phyloP scores from a whole-genome alignment of 2,888 invertebrate species.

The Apamea monoglypha region DNA sequence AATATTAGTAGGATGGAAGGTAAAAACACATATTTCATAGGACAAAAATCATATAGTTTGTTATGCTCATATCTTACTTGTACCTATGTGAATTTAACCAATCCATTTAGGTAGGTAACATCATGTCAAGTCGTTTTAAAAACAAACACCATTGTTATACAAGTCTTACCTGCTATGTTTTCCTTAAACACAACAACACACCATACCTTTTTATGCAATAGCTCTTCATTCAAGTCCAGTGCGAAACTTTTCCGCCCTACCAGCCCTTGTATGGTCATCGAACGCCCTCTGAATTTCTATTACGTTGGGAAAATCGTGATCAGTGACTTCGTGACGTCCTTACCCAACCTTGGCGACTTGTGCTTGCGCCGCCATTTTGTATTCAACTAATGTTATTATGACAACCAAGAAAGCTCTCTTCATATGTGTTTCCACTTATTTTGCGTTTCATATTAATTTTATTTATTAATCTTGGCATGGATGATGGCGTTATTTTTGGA shows the following conservation, averaged over 20 bases:
- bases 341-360: constrained; percentile 78
- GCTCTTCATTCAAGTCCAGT: constrained; percentile 66
- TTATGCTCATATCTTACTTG: neutral
- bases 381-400: constrained; percentile 73
- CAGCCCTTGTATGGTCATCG: constrained; percentile 53
- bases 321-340: constrained; percentile 76
- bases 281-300: constrained; percentile 65
- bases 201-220: constrained; percentile 18
- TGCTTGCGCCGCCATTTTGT: constrained; percentile 61
- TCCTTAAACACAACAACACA: neutral
- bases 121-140: constrained; percentile 5
- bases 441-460: constrained; percentile 61
- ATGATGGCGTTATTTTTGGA: constrained; percentile 55
- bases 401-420: constrained; percentile 75
- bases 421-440: constrained; percentile 54
- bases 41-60: neutral
- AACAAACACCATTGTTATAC: constrained; percentile 47
- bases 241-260: constrained; percentile 58
- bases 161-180: constrained; percentile 29
- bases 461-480: constrained; percentile 66
- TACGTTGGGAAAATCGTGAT: constrained; percentile 70
- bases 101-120: neutral
- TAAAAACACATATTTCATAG: neutral
- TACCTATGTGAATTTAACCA: neutral
- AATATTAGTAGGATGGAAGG: no score